A percentile compares a stretch with the other conserved stretches of the same genome.
phyloP scores from a whole-genome alignment of 2,888 invertebrate species.

The Acronicta psi region DNA sequence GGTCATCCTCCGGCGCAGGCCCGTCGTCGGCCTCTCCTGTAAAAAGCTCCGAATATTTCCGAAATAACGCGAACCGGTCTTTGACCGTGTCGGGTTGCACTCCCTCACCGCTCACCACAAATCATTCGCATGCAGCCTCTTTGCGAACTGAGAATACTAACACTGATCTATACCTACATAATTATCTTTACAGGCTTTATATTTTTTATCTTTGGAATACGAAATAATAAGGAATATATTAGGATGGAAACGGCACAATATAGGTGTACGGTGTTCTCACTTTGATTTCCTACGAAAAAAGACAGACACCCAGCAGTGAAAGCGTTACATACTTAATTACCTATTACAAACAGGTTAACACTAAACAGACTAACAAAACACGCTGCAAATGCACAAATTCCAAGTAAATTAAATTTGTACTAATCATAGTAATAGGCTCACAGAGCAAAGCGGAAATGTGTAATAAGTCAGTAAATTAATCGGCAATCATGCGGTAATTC shows the following conservation, averaged over 20 bases:
- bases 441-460: background rate
- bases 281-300: conserved; percentile 19
- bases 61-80: conserved; percentile 85
- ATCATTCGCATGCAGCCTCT: conserved; percentile 72
- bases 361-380: conserved; percentile 21
- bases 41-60: conserved; percentile 78
- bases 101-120: conserved; percentile 69
- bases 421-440: background rate
- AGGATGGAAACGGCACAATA: conserved; percentile 16
- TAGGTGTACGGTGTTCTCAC: conserved; percentile 1
- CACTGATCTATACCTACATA: conserved; percentile 14
- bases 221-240: conserved; percentile 8
- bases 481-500: background rate
- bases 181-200: conserved; percentile 6
- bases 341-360: conserved; percentile 36
- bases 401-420: conserved; percentile 10
- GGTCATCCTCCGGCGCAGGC: conserved; percentile 74
- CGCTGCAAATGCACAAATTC: conserved; percentile 8
- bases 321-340: conserved; percentile 7
- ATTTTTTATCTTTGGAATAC: too few species aligned
- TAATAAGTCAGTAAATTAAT: conserved; percentile 1
- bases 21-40: conserved; percentile 65
- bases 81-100: conserved; percentile 79
- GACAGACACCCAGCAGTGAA: conserved; percentile 13
- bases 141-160: conserved; percentile 45